Evolutionary conservation across 2,888 invertebrate species (phyloP), one percentile per base, ranked within the genome.

Genomic region (Cremastinae sp.): DNA sequence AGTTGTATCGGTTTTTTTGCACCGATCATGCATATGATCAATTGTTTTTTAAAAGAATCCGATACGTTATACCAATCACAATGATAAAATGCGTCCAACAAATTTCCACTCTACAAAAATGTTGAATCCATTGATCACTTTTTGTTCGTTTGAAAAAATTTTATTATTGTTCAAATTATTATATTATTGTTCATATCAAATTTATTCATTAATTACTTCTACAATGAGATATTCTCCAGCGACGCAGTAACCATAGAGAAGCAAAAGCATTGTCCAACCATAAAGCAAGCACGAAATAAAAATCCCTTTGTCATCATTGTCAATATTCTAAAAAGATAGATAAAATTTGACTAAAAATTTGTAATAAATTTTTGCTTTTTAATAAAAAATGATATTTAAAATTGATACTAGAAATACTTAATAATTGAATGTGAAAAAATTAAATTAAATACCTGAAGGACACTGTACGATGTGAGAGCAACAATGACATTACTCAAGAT

Each of bases 161-260:
- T 59, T 16, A 45, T 10, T n/a, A 9, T 0, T n/a, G 2, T 45
- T n/a, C n/a, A n/a, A n/a, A n/a, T n/a, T n/a, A n/a, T n/a, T n/a
- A n/a, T n/a, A n/a, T n/a, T n/a, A n/a, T n/a, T n/a, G n/a, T n/a
- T n/a, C n/a, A 3, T 4, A 18, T 5, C 18, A 16, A n/a, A 49
- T n/a, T 41, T 41, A 9, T 5, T 1, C 4, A 8, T 18, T 20
- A 9, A 7, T n/a, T 73, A 78, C 78, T 71, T 78, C 78, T 20
- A 14, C 22, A 41, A 74, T 78, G 18, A 74, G 64, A 55, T 66
- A 78, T 75, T 78, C 75, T 35, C 78, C 78, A 2, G 78, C 78
- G 14, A 69, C 62, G 66, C 78, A 78, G 28, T 78, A 78, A 39
- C 72, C 78, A 39, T 72, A 78, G 39, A 78, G 72, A 64, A 78